Evolutionary conservation across 2,888 invertebrate genomes (phyloP).

Genomic region (Elysia crispata): DNA sequence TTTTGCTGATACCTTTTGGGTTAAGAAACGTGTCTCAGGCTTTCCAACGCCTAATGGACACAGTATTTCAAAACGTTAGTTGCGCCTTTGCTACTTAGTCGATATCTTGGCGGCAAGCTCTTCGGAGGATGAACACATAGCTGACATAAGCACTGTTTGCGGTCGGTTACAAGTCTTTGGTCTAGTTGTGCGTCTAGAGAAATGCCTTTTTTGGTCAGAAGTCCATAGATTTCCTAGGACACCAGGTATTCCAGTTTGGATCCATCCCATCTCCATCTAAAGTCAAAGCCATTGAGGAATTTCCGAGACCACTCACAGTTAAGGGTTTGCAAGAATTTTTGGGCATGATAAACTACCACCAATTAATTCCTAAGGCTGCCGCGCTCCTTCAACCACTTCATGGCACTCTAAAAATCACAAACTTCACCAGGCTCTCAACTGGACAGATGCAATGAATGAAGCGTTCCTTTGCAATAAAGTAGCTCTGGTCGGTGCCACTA

Average conservation of each 20-base stretch:
- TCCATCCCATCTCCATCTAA: neutral
- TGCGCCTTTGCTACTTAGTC: neutral
- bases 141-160: neutral
- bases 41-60: constrained; percentile 32
- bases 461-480: neutral
- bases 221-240: neutral
- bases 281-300: neutral
- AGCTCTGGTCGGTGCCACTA: neutral
- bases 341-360: constrained; percentile 14
- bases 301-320: neutral
- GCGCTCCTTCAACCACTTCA: constrained; percentile 6
- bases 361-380: constrained; percentile 1
- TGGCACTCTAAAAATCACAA: constrained; percentile 20
- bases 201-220: neutral
- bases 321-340: neutral
- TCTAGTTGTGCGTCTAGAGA: neutral
- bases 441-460: constrained; percentile 1
- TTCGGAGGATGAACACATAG: neutral
- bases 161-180: neutral
- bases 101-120: neutral
- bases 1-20: constrained; percentile 29
- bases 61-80: neutral
- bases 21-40: constrained; percentile 30
- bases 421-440: constrained; percentile 6
- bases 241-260: neutral